Evolutionary conservation across 1,140 invertebrate genomes (phyloP).

Genomic region (Drosophila lacertosa): DNA sequence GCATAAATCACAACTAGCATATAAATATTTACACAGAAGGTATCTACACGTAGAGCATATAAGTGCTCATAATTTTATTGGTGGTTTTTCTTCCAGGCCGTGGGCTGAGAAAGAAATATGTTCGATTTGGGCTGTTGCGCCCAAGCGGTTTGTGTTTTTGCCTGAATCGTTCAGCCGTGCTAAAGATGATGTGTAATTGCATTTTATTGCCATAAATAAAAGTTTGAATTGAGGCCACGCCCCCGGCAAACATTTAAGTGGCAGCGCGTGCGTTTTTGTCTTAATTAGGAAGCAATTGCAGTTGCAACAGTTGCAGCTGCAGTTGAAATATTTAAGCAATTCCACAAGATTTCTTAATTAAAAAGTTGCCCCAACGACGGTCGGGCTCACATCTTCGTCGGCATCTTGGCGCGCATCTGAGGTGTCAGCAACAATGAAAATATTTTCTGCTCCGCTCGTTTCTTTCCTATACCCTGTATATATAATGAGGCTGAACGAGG

Average conservation of each 20-base stretch:
- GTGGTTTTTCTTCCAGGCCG: slow-evolving; percentile 4
- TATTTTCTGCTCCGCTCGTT: slow-evolving; percentile 66
- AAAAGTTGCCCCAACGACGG: slow-evolving; percentile 61
- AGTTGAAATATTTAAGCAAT: slow-evolving; percentile 78
- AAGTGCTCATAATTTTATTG: slow-evolving; percentile 1
- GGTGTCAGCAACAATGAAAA: slow-evolving; percentile 82
- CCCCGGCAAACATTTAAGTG: slow-evolving; percentile 27
- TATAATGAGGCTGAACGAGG: not conserved
- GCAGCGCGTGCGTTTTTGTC: slow-evolving; percentile 49
- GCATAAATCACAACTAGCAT: not conserved
- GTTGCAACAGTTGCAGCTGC: slow-evolving; percentile 49
- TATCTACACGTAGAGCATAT: slow-evolving; percentile 3
- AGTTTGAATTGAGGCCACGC: slow-evolving; percentile 24
- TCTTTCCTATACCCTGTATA: slow-evolving; percentile 29
- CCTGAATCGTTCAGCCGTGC: slow-evolving; percentile 31
- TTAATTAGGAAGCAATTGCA: slow-evolving; percentile 72
- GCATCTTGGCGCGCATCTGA: slow-evolving; percentile 43
- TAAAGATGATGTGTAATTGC: slow-evolving; percentile 73
- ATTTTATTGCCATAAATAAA: slow-evolving; percentile 77
- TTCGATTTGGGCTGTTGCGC: slow-evolving; percentile 40
- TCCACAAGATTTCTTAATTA: slow-evolving; percentile 80
- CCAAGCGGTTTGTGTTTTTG: slow-evolving; percentile 20
- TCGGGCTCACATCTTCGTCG: slow-evolving; percentile 9
- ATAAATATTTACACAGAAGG: not conserved
- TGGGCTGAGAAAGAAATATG: slow-evolving; percentile 25